These are phyloP conservation scores for Zeuzera pyrina DNA, from an alignment of 2,888 invertebrate genomes.

Conservation along the genomic window DNA sequence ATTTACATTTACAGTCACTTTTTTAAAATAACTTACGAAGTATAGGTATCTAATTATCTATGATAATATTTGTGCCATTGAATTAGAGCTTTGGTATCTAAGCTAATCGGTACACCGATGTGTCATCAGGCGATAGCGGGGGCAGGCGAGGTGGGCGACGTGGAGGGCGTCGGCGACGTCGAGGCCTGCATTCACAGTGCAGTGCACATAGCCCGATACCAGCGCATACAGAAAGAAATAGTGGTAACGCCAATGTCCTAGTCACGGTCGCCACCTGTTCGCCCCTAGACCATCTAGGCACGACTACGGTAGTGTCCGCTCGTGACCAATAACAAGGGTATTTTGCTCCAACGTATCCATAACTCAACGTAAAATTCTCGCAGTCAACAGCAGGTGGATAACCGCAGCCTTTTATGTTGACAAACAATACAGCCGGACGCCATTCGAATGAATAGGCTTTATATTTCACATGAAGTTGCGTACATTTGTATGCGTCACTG, in stretches of 20 bases:
- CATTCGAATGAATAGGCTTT: slow-evolving; percentile 61
- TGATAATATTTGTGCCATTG: not conserved
- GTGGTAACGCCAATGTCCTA: slow-evolving; percentile 87
- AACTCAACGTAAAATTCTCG: slow-evolving; percentile 80
- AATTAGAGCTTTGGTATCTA: slow-evolving; percentile 20
- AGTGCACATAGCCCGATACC: slow-evolving; percentile 88
- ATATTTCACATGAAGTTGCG: slow-evolving; percentile 77
- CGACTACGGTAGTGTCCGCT: slow-evolving; percentile 85
- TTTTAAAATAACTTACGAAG: no score
- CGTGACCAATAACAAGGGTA: slow-evolving; percentile 81
- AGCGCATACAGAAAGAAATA: slow-evolving; percentile 87
- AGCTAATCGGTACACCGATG: slow-evolving; percentile 58
- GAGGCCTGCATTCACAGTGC: slow-evolving; percentile 88
- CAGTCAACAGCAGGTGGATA: slow-evolving; percentile 86
- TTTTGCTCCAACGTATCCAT: slow-evolving; percentile 78
- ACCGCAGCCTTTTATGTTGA: slow-evolving; percentile 89
- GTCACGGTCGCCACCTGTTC: slow-evolving; percentile 88
- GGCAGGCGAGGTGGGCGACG: slow-evolving; percentile 76
- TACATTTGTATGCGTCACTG: slow-evolving; percentile 81
- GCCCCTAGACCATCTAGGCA: slow-evolving; percentile 87
- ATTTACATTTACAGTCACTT: slow-evolving; percentile 27
- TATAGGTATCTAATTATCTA: not conserved
- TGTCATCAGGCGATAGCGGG: slow-evolving; percentile 70
- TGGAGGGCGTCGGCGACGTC: slow-evolving; percentile 77
- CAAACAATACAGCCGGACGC: slow-evolving; percentile 77